Conservation (phyloP, 2,888 invertebrate genomes). For the Thelaira solivaga region DNA sequence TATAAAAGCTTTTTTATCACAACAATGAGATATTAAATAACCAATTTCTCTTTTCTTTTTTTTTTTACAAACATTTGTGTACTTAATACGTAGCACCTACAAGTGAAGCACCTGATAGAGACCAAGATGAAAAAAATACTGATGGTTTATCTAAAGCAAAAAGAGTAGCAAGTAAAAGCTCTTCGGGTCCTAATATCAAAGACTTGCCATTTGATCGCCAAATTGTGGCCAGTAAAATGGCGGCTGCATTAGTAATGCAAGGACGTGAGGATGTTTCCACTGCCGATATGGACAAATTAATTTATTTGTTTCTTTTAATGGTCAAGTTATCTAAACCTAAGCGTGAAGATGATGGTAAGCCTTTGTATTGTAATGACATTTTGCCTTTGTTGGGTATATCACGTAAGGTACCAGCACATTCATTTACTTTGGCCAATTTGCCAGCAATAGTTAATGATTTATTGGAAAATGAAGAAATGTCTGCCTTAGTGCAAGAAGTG, state of each 20-base stretch:
- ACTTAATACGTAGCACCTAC: slow-evolving; percentile 29
- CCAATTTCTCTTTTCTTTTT: background rate
- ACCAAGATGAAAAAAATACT: slow-evolving; percentile 11
- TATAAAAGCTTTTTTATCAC: background rate
- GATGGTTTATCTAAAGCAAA: slow-evolving; percentile 3
- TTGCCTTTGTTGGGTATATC: slow-evolving; percentile 67
- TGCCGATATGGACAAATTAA: slow-evolving; percentile 86
- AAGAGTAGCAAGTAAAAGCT: slow-evolving; percentile 12
- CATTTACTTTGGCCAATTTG: slow-evolving; percentile 61
- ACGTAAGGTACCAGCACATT: slow-evolving; percentile 18
- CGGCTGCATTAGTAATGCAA: slow-evolving; percentile 86
- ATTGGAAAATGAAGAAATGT: slow-evolving; percentile 67
- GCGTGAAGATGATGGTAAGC: slow-evolving; percentile 63
- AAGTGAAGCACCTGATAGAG: slow-evolving; percentile 2
- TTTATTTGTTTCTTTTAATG: slow-evolving; percentile 87
- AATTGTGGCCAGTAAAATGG: slow-evolving; percentile 88
- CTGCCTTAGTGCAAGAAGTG: slow-evolving; percentile 67
- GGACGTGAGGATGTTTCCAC: slow-evolving; percentile 89
- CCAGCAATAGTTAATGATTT: slow-evolving; percentile 67
- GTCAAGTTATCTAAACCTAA: slow-evolving; percentile 80
- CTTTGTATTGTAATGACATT: slow-evolving; percentile 65
- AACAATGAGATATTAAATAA: background rate
- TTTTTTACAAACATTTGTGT: background rate
- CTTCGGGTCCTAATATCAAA: slow-evolving; percentile 74
- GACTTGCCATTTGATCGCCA: slow-evolving; percentile 85